phyloP scores from a whole-genome alignment of 2,888 invertebrate genomes.

The Sinohyriopsis cumingii region DNA sequence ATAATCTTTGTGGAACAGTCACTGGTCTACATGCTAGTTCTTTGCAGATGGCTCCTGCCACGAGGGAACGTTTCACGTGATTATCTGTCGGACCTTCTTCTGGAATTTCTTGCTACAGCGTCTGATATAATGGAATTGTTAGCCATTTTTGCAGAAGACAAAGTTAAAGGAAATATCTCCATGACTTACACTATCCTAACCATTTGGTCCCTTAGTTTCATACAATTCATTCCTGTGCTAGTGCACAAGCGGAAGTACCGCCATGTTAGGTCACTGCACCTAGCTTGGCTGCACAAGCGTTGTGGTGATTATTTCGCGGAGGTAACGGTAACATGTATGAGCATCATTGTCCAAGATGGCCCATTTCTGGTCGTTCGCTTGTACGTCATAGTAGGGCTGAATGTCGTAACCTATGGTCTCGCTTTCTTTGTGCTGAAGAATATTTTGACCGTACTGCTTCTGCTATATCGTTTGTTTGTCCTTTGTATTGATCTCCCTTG shows the following conservation, averaged over 20 bases:
- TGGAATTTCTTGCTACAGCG: constrained; percentile 68
- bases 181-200: constrained; percentile 59
- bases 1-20: constrained; percentile 41
- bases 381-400: constrained; percentile 86
- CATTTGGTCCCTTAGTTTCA: constrained; percentile 64
- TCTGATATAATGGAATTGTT: constrained; percentile 57
- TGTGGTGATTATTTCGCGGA: constrained; percentile 32
- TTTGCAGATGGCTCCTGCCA: constrained; percentile 41
- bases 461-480: constrained; percentile 45
- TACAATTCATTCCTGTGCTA: constrained; percentile 66
- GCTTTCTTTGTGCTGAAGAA: constrained; percentile 64
- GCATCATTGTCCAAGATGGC: constrained; percentile 46
- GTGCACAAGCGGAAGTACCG: constrained; percentile 18
- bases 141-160: constrained; percentile 48
- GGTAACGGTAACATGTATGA: constrained; percentile 24
- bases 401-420: constrained; percentile 68
- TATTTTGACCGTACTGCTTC: constrained; percentile 45
- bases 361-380: constrained; percentile 72
- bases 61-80: constrained; percentile 56
- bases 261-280: constrained; percentile 12
- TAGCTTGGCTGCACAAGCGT: constrained; percentile 10
- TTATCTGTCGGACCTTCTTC: constrained; percentile 61
- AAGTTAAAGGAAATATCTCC: constrained; percentile 52
- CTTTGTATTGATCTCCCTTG: constrained; percentile 37
- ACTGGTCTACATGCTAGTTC: constrained; percentile 36